Evolutionary conservation across 2,113 vertebrate genomes (phyloP).

Genomic region (Neopipo cinnamomea): DNA sequence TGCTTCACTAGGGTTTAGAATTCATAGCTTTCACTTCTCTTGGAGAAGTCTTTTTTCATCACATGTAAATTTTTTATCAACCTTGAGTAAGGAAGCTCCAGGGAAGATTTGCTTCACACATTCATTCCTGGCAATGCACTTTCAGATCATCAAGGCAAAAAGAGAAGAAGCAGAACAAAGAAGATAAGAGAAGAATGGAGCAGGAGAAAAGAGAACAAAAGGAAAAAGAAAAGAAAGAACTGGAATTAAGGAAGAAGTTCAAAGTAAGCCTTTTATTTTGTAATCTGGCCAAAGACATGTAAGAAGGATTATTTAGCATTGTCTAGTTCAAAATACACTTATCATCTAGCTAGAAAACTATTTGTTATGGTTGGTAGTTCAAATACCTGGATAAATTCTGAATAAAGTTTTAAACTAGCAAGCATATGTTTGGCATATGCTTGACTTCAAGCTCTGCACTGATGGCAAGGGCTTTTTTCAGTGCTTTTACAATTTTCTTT

Average conservation of each 20-base stretch:
- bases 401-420: background rate
- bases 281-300: background rate
- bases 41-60: background rate
- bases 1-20: background rate
- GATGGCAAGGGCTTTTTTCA: background rate
- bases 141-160: constrained; percentile 69
- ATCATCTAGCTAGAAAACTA: background rate
- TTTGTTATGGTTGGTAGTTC: background rate
- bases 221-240: constrained; percentile 91
- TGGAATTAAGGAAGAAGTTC: constrained; percentile 88
- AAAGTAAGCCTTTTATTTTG: constrained; percentile 79
- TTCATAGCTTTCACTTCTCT: background rate
- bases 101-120: background rate
- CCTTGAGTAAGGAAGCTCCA: background rate
- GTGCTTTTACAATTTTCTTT: background rate
- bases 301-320: background rate
- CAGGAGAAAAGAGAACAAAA: constrained; percentile 87
- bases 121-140: background rate
- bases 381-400: background rate
- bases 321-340: background rate
- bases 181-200: constrained; percentile 80
- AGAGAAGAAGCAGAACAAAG: constrained; percentile 81
- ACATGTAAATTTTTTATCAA: background rate
- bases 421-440: background rate
- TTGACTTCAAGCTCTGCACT: background rate